Percentiles rank a stretch among this genome's conserved stretches.
phyloP scores from a whole-genome alignment of 2,888 invertebrate species.

The Rhagium mordax region DNA sequence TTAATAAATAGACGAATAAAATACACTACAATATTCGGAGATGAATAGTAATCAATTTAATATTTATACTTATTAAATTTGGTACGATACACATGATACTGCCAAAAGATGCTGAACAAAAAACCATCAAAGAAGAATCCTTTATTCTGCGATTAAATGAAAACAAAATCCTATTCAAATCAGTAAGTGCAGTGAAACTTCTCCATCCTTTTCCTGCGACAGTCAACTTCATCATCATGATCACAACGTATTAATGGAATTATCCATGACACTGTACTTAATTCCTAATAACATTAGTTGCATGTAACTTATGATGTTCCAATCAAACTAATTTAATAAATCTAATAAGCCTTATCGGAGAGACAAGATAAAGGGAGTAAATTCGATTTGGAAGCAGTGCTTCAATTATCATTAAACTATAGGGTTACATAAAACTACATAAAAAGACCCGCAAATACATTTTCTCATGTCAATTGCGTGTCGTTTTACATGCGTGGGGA shows the following conservation, averaged over 20 bases:
- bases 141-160: no score
- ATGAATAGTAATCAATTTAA: no score
- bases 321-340: constrained; percentile 39
- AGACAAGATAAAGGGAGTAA: constrained; percentile 37
- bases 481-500: constrained; percentile 56
- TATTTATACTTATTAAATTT: no score
- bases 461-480: constrained; percentile 63
- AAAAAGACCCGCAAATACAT: constrained; percentile 45
- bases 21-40: no score
- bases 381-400: constrained; percentile 37
- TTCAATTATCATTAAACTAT: constrained; percentile 60
- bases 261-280: constrained; percentile 4
- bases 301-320: constrained; percentile 34
- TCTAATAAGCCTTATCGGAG: constrained; percentile 37
- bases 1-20: no score
- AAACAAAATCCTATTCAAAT: background rate
- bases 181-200: background rate
- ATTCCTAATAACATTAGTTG: constrained; percentile 24
- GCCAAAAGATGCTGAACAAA: no score
- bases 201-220: background rate
- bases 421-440: constrained; percentile 59
- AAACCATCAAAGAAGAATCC: no score
- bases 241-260: background rate
- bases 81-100: no score
- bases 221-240: background rate